Evolutionary conservation across 2,888 invertebrate genomes (phyloP).

Genomic region (Empis stercorea): DNA sequence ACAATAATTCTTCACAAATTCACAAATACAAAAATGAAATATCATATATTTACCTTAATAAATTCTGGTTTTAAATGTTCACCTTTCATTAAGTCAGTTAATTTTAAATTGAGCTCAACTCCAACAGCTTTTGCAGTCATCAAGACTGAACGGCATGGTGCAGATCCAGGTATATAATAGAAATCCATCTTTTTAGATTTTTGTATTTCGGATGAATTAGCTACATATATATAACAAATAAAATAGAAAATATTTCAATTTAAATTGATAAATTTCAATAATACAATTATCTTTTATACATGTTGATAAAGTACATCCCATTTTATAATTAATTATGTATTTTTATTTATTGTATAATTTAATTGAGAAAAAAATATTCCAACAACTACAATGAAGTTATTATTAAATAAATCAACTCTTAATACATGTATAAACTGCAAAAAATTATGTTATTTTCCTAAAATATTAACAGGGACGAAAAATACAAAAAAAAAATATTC

Average conservation of each 20-base stretch:
- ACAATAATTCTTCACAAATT: no score
- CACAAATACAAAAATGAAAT: no score
- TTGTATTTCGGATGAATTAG: not conserved
- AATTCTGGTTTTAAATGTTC: slow-evolving; percentile 59
- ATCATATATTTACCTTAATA: slow-evolving; percentile 40
- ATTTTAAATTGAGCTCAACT: slow-evolving; percentile 50
- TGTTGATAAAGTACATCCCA: not conserved
- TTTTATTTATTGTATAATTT: no score
- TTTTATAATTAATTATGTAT: not conserved
- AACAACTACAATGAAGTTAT: no score
- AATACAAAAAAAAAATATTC: no score
- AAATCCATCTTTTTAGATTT: slow-evolving; percentile 41
- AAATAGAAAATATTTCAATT: not conserved
- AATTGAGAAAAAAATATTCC: no score
- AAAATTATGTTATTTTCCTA: no score
- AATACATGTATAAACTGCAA: no score
- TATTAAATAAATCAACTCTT: no score
- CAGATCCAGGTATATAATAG: slow-evolving; percentile 49
- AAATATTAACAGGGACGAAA: no score
- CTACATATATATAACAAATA: slow-evolving; percentile 5
- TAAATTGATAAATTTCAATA: no score
- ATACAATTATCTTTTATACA: not conserved
- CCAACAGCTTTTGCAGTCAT: slow-evolving; percentile 53
- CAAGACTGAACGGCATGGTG: slow-evolving; percentile 52
- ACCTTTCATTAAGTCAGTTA: slow-evolving; percentile 44